phyloP scores from a whole-genome alignment of 2,888 invertebrate genomes.

The Lomographa bimaculata region DNA sequence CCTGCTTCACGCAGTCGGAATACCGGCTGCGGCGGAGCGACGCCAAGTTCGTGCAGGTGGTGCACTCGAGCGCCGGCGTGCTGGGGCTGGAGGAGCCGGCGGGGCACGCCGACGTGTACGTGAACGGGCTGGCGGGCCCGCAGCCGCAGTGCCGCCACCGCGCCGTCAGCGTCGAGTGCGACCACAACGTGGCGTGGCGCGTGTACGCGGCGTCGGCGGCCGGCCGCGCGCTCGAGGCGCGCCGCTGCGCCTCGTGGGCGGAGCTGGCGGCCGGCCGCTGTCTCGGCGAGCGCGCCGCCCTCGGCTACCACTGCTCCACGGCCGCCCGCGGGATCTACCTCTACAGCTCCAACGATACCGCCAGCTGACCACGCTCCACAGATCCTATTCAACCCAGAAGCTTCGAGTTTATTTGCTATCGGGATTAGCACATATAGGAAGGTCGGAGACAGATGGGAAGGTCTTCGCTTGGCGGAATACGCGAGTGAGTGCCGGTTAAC shows the following conservation, averaged over 20 bases:
- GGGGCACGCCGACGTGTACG: slow-evolving; percentile 69
- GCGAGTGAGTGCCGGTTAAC: too few relatives aligned
- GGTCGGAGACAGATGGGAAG: too few relatives aligned
- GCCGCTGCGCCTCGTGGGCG: slow-evolving; percentile 52
- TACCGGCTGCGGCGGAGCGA: slow-evolving; percentile 52
- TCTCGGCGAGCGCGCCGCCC: slow-evolving; percentile 45
- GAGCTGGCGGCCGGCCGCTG: slow-evolving; percentile 51
- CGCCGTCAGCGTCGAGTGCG: slow-evolving; percentile 43
- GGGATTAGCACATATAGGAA: too few relatives aligned
- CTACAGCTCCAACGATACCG: slow-evolving; percentile 54
- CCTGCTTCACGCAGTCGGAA: slow-evolving; percentile 57
- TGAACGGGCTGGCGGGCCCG: slow-evolving; percentile 61
- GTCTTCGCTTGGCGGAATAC: too few relatives aligned
- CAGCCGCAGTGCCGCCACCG: slow-evolving; percentile 72
- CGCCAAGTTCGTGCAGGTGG: slow-evolving; percentile 66
- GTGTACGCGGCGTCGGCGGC: slow-evolving; percentile 54
- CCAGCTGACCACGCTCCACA: too few relatives aligned
- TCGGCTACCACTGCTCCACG: slow-evolving; percentile 55
- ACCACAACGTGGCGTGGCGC: slow-evolving; percentile 68
- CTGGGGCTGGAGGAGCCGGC: slow-evolving; percentile 60
- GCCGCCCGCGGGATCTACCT: slow-evolving; percentile 54
- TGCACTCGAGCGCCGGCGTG: slow-evolving; percentile 68
- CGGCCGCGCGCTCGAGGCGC: slow-evolving; percentile 42
- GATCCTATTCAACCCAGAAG: too few relatives aligned
- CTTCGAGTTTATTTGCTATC: too few relatives aligned